phyloP scores from a whole-genome alignment of 2,113 vertebrate species.

The Podarcis cretensis region DNA sequence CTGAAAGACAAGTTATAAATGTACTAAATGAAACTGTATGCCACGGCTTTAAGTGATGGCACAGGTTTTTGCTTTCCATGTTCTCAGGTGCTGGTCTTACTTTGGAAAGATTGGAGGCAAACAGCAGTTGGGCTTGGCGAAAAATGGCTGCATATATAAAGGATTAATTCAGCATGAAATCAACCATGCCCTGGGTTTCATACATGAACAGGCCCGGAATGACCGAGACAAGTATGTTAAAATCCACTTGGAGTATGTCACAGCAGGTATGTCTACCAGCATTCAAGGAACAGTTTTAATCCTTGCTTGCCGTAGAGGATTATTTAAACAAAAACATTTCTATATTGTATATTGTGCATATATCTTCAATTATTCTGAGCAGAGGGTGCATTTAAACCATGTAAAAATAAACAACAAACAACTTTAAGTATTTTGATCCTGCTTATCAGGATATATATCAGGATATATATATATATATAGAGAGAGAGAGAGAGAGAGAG shows the following conservation, averaged over 20 bases:
- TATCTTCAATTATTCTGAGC: not conserved
- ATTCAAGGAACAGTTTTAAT: slow-evolving; percentile 16
- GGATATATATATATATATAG: too few species aligned
- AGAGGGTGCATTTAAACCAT: not conserved
- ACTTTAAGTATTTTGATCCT: not conserved
- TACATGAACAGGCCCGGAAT: slow-evolving; percentile 77
- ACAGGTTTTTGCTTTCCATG: slow-evolving; percentile 23
- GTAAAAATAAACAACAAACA: not conserved
- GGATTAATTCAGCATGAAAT: slow-evolving; percentile 78
- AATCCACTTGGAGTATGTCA: slow-evolving; percentile 73
- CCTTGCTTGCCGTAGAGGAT: slow-evolving; percentile 11
- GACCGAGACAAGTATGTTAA: slow-evolving; percentile 77
- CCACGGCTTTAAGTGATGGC: not conserved
- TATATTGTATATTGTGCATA: too few species aligned
- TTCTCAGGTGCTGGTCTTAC: slow-evolving; percentile 74
- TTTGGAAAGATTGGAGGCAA: slow-evolving; percentile 67
- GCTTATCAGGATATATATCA: too few species aligned
- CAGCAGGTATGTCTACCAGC: slow-evolving; percentile 59
- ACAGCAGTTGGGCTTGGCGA: slow-evolving; percentile 69
- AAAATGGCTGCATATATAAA: slow-evolving; percentile 69
- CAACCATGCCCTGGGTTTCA: slow-evolving; percentile 77
- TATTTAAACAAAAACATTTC: not conserved
- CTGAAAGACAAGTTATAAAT: too few species aligned
- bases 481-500: too few species aligned
- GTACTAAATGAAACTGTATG: too few species aligned